These are phyloP conservation scores for Chymomyza procnemis DNA, from an alignment of 2,888 invertebrate genomes.

Conservation along the genomic window DNA sequence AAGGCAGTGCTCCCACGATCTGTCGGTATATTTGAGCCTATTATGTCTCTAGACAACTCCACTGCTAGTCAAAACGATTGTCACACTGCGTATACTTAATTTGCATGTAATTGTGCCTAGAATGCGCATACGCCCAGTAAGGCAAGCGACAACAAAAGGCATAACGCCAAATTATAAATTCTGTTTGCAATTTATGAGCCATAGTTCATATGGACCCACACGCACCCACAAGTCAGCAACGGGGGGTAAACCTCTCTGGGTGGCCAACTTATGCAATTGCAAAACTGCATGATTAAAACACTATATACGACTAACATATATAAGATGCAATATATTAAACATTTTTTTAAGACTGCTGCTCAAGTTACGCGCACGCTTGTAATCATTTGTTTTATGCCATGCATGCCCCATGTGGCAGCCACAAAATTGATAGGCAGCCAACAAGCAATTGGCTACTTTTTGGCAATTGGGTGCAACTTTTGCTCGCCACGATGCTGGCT, in stretches of 20 bases:
- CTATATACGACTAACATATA: slow-evolving; percentile 23
- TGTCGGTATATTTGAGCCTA: slow-evolving; percentile 57
- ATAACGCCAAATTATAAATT: slow-evolving; percentile 51
- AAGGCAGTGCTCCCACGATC: slow-evolving; percentile 65
- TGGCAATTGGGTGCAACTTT: not conserved
- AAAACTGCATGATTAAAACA: slow-evolving; percentile 6
- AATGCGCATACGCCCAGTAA: slow-evolving; percentile 53
- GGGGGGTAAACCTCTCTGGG: slow-evolving; percentile 39
- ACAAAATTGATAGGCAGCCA: slow-evolving; percentile 67
- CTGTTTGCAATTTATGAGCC: slow-evolving; percentile 52
- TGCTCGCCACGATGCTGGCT: not conserved
- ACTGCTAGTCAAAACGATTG: slow-evolving; percentile 38
- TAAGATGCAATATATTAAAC: slow-evolving; percentile 52
- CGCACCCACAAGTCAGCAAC: not conserved
- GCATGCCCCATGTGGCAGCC: slow-evolving; percentile 43
- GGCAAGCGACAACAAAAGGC: not conserved
- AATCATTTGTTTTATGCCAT: slow-evolving; percentile 61
- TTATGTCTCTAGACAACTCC: slow-evolving; percentile 38
- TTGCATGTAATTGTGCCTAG: slow-evolving; percentile 46
- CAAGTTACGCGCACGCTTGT: slow-evolving; percentile 70
- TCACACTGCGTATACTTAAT: slow-evolving; percentile 44
- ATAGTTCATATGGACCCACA: slow-evolving; percentile 65
- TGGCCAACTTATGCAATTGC: slow-evolving; percentile 59
- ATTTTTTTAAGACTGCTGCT: slow-evolving; percentile 44
- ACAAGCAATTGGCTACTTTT: slow-evolving; percentile 32